Conservation (phyloP, 2,888 invertebrate species). For the Pterostichus niger region DNA sequence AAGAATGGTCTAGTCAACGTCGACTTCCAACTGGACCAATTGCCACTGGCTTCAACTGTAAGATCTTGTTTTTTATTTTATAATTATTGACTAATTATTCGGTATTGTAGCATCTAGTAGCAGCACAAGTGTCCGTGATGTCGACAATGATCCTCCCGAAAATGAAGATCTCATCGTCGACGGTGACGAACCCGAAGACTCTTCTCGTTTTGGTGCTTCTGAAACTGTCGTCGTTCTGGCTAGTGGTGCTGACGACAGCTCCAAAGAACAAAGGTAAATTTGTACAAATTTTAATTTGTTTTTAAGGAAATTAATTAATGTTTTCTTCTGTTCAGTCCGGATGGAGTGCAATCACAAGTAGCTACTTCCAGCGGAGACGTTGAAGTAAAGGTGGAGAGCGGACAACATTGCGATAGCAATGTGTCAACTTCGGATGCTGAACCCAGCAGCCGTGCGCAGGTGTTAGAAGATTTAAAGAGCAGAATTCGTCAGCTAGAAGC, state of each 20-base stretch:
- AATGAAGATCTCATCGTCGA: constrained; percentile 76
- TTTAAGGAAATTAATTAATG: constrained; percentile 4
- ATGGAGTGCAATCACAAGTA: constrained; percentile 73
- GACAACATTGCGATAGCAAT: constrained; percentile 77
- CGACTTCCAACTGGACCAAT: constrained; percentile 68
- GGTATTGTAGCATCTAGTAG: constrained; percentile 72
- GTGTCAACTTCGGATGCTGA: constrained; percentile 77
- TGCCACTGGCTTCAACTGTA: constrained; percentile 54
- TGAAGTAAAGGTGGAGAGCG: constrained; percentile 74
- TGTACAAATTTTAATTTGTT: not conserved
- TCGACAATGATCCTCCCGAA: constrained; percentile 72
- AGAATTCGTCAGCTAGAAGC: constrained; percentile 80
- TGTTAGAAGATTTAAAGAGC: constrained; percentile 81
- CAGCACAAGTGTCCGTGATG: constrained; percentile 72
- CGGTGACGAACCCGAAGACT: constrained; percentile 76
- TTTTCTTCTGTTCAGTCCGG: constrained; percentile 65
- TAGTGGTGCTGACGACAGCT: constrained; percentile 33
- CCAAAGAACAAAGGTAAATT: constrained; percentile 62
- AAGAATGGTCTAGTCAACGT: constrained; percentile 79
- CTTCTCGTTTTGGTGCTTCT: constrained; percentile 75
- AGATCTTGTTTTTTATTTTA: not conserved
- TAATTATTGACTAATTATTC: constrained; percentile 2
- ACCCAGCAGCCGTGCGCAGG: constrained; percentile 76
- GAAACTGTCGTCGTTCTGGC: constrained; percentile 69
- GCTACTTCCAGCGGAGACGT: constrained; percentile 76